phyloP scores from a whole-genome alignment of 2,113 vertebrate species.

The Limnothrissa miodon region DNA sequence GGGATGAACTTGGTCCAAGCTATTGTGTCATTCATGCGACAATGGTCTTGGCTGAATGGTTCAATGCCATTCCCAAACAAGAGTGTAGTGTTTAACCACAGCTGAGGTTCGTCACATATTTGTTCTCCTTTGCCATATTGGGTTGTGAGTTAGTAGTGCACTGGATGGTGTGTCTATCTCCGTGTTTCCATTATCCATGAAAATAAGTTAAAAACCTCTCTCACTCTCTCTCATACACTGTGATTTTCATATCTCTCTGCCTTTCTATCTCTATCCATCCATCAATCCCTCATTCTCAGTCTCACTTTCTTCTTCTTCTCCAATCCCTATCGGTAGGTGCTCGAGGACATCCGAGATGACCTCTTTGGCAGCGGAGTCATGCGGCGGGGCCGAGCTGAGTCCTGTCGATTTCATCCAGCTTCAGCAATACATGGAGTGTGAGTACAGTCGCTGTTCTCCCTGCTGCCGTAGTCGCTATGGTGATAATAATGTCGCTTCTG shows the following conservation, averaged over 20 bases:
- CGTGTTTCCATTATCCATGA: no score
- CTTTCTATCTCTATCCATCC: conserved; percentile 3
- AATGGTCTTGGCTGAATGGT: neutral
- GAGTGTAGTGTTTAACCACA: neutral
- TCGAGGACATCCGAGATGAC: conserved; percentile 56
- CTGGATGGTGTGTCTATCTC: conserved; percentile 30
- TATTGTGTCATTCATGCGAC: neutral
- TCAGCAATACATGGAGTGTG: conserved; percentile 92
- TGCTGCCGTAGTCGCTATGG: neutral
- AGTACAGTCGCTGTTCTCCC: conserved; percentile 61
- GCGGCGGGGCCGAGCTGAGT: conserved; percentile 79
- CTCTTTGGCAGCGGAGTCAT: conserved; percentile 66
- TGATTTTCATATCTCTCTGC: conserved; percentile 9
- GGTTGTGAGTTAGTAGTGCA: neutral
- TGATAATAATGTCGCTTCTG: neutral
- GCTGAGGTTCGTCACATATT: neutral
- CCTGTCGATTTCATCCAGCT: conserved; percentile 89
- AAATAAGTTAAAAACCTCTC: no score
- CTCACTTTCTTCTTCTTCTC: conserved; percentile 19
- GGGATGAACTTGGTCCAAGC: neutral
- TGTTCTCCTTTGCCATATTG: neutral
- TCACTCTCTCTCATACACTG: no score
- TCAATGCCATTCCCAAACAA: neutral
- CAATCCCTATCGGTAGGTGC: conserved; percentile 21
- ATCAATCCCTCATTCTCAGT: neutral